Base-by-base conservation (phyloP, 2,113 vertebrate species). In the Tapirus terrestris region DNA sequence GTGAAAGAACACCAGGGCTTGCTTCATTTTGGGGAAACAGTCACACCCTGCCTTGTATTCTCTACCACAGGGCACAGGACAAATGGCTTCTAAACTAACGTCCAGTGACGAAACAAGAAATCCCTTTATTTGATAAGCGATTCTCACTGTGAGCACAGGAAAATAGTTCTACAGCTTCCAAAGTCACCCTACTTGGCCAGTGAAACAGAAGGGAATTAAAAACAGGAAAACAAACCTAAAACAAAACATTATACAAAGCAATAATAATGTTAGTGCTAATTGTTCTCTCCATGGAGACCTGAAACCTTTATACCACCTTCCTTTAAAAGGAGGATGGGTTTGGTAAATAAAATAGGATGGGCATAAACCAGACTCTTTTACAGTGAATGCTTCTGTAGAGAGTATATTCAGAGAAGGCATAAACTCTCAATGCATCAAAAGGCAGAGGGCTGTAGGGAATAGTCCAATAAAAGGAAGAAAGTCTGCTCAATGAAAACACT, bases 391-490 rank as follows among this genome's bases (percentile, higher is more conserved):
- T 97, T 94, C 1, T 2, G 51, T 61, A 89, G 90, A 94, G 65
- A 77, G 70, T 77, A 12, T 53, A n/a, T 92, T 92, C 21, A 6
- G n/a, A 82, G 77, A 93, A 88, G 82, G 45, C 79, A 93, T 95
- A 91, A 91, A 97, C 89, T 93, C 68, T 96, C 86, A 89, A 17
- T 65, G 72, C 31, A 95, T 86, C 83, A 25, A 92, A 90, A 96
- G 89, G 51, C 84, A 60, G 75, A 94, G 65, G 73, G 43, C 83
- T 96, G 4, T 75, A 79, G 91, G 70, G 60, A 96, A 87, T 94
- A 72, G 58, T 89, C 65, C 70, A 97, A 94, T 95, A 95, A 97
- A 96, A 89, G 58, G 87, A n/a, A 92, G 83, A 80, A 96, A 53
- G 25, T 76, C 60, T 95, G 83, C 60, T 96, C 31, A 70, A n/a